A percentile compares a stretch with the other conserved stretches of the same genome.
Evolutionary conservation across 2,113 vertebrate genomes (phyloP).

Genomic region (Mesocricetus auratus): DNA sequence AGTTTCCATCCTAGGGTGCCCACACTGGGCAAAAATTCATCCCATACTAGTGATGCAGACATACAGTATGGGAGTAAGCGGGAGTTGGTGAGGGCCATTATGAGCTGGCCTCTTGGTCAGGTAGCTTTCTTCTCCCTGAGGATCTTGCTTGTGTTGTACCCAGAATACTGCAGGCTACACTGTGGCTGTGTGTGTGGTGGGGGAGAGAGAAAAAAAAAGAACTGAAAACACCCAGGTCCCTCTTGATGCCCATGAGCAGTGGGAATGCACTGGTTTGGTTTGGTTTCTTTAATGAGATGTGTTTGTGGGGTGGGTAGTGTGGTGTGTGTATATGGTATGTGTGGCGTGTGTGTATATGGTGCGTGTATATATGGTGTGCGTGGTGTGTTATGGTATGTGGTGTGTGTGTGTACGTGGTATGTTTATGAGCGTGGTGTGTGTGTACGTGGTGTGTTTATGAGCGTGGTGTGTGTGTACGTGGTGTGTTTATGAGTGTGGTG

Average conservation of each 20-base stretch:
- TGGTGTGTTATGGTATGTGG: too few species aligned
- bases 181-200: neutral
- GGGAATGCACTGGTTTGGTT: neutral
- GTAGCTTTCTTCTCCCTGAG: neutral
- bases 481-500: neutral
- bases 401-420: too few species aligned
- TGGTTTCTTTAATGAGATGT: neutral
- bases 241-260: rapidly evolving
- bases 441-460: neutral
- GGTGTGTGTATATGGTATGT: neutral
- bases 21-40: neutral
- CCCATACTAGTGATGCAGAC: neutral
- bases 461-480: neutral
- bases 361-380: neutral
- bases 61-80: neutral
- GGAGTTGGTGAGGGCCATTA: neutral
- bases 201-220: too few species aligned
- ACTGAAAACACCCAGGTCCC: neutral
- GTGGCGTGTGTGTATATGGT: neutral
- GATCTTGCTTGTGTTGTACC: too few species aligned
- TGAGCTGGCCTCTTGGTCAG: too few species aligned
- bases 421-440: too few species aligned
- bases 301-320: neutral
- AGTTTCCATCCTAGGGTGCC: neutral
- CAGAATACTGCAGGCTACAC: neutral